Percentiles rank a stretch among this genome's conserved stretches.
Evolutionary conservation across 2,113 vertebrate genomes (phyloP).

Genomic region (Lasiurus borealis): DNA sequence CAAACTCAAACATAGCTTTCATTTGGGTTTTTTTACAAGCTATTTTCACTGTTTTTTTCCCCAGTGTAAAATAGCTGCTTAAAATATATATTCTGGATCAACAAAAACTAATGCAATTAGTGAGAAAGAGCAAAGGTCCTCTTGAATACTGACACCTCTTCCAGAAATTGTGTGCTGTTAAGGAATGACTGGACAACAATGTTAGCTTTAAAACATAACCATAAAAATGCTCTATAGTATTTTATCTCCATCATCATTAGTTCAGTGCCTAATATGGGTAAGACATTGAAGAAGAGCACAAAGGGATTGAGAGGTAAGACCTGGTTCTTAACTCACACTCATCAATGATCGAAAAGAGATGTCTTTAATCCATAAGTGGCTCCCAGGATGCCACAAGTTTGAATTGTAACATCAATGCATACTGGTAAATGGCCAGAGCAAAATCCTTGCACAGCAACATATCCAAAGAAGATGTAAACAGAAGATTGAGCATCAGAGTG

Average conservation of each 20-base stretch:
- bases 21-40: slow-evolving; percentile 49
- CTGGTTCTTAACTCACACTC: background rate
- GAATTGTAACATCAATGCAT: slow-evolving; percentile 19
- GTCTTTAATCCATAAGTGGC: background rate
- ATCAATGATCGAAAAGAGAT: background rate
- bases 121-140: background rate
- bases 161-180: background rate
- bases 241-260: slow-evolving; percentile 22
- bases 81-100: slow-evolving; percentile 39
- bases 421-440: slow-evolving; percentile 24
- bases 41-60: slow-evolving; percentile 59
- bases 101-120: slow-evolving; percentile 36
- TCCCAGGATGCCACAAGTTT: background rate
- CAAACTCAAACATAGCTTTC: slow-evolving; percentile 68
- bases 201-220: slow-evolving; percentile 26
- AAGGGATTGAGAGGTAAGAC: background rate
- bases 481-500: background rate
- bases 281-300: background rate
- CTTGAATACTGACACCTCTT: slow-evolving; percentile 31
- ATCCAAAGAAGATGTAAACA: slow-evolving; percentile 33
- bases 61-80: slow-evolving; percentile 61
- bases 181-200: slow-evolving; percentile 41
- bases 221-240: background rate
- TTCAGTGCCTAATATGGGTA: background rate
- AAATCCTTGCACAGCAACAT: slow-evolving; percentile 12